Conservation (phyloP, 1,140 invertebrate genomes). For the Pemphigus obesinymphae region DNA sequence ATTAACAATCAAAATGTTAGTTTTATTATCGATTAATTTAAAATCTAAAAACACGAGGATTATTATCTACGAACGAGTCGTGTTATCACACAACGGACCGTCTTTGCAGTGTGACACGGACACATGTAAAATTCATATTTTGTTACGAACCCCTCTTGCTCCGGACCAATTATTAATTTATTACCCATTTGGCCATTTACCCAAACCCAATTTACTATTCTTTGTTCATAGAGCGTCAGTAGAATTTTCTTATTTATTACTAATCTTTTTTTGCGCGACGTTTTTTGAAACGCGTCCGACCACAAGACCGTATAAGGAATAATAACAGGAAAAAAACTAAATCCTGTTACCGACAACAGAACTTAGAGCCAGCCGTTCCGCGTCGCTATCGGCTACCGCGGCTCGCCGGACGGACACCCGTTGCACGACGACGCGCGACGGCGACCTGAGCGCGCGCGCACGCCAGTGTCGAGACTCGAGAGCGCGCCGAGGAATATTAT, state of each 20-base stretch:
- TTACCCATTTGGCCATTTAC: too few relatives aligned
- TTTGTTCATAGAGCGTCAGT: neutral
- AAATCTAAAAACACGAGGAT: too few relatives aligned
- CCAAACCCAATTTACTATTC: neutral
- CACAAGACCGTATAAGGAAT: neutral
- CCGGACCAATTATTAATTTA: neutral
- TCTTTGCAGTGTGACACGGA: neutral
- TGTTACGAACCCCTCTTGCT: neutral
- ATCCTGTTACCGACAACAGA: too few relatives aligned
- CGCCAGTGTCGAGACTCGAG: too few relatives aligned
- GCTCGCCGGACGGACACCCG: neutral
- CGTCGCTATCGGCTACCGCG: neutral
- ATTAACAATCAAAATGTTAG: too few relatives aligned
- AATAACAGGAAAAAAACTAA: neutral
- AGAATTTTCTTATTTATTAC: neutral
- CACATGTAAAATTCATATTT: neutral
- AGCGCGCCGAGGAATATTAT: neutral
- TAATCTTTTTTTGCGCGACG: neutral
- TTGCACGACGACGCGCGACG: neutral
- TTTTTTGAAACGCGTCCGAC: neutral
- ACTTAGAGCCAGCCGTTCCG: neutral
- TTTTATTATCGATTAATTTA: too few relatives aligned
- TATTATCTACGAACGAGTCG: too few relatives aligned
- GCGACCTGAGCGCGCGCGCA: neutral
- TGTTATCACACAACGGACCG: neutral